Evolutionary conservation across 2,113 vertebrate species (phyloP), one percentile per base, ranked within the genome.

Genomic region (Protobothrops flavoviridis): DNA sequence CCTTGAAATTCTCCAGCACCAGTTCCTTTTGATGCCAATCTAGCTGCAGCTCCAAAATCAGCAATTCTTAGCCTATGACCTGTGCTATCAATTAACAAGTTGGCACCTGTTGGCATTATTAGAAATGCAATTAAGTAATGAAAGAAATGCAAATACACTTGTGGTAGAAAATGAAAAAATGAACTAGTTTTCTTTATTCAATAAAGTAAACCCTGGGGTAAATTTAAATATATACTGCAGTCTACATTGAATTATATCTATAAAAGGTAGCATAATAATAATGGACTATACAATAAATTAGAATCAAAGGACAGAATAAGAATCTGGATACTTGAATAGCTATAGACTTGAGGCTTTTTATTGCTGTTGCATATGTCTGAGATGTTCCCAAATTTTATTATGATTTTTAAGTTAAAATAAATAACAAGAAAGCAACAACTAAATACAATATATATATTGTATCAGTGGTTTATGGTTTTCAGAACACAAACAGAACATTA

Each of bases 1-100:
- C 98, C 98, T 97, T 99, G 98, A 97, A 99, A 99, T 95, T 99
- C 98, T 59, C 98, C 98, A 12, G 98, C 98, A 53, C 98, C 98
- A 2, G 98, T 99, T 96, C 98, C 98, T 97, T 99, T 99, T 48
- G 98, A 99, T 56, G 98, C 98, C 98, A 99, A 95, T 93, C 98
- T 98, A 92, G 98, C 98, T 24, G 98, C 98, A 91, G 98, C 98
- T 95, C 98, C 98, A 93, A 99, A 99, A 95, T 99, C 98, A 56
- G 98, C 98, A 94, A 99, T 98, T 95, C 98, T 97, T 95, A 99
- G 96, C 93, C 98, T 98, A 97, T 99, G 98, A 45, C 98, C 98
- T 92, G 98, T 99, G 97, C 98, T 99, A 97, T 99, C 98, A 97
- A 99, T 99, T 93, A 99, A 97, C 95, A 99, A 97, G 97, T 99